Evolutionary conservation across 2,888 invertebrate species (phyloP).

Genomic region (Tachystola acroxantha): DNA sequence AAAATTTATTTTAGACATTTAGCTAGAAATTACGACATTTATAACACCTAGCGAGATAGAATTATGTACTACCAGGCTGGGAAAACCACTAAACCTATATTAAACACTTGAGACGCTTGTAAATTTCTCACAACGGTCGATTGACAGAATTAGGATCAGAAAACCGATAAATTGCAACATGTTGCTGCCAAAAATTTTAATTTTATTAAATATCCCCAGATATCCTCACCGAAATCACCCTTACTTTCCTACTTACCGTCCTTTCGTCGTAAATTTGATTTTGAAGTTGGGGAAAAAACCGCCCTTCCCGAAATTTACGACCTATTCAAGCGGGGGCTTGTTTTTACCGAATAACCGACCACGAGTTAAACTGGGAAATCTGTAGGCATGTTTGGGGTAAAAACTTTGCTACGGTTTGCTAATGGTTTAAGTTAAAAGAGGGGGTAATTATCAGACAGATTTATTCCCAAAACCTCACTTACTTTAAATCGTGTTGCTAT

Average conservation of each 20-base stretch:
- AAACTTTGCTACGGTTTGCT: slow-evolving; percentile 31
- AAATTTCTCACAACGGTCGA: too few species aligned
- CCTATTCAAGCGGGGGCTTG: slow-evolving; percentile 42
- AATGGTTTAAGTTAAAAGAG: slow-evolving; percentile 12
- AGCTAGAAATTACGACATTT: too few species aligned
- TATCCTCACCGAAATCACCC: slow-evolving; percentile 1
- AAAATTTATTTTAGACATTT: too few species aligned
- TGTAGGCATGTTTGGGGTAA: slow-evolving; percentile 45
- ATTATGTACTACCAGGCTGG: too few species aligned
- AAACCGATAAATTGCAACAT: background rate
- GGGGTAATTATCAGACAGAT: too few species aligned
- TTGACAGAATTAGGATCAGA: too few species aligned
- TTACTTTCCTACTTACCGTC: background rate
- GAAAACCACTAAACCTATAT: too few species aligned
- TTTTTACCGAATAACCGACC: slow-evolving; percentile 53
- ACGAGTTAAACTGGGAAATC: slow-evolving; percentile 47
- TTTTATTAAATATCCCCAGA: slow-evolving; percentile 1
- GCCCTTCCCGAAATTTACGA: slow-evolving; percentile 53
- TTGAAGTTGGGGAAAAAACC: slow-evolving; percentile 50
- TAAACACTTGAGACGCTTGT: too few species aligned
- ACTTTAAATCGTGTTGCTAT: too few species aligned
- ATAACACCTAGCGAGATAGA: too few species aligned
- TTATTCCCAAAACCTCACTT: too few species aligned
- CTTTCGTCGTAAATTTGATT: slow-evolving; percentile 45
- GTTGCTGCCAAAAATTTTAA: background rate